Conservation (phyloP, 2,113 vertebrate genomes). For the Morone chrysops region DNA sequence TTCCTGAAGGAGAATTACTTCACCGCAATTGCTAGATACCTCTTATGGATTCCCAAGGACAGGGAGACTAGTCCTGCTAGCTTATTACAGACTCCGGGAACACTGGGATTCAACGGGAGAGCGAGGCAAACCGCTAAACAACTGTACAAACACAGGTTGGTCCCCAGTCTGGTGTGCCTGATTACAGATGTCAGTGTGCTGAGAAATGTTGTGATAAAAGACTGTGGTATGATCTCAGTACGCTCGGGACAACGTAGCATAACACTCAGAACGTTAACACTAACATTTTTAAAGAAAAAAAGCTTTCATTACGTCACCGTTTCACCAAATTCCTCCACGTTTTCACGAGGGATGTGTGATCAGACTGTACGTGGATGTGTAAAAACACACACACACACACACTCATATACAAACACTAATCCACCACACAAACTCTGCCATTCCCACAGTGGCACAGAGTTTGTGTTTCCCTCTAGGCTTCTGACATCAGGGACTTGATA, state of each 20-base stretch:
- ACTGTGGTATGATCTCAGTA: slow-evolving; percentile 47
- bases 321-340: neutral
- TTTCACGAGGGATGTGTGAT: slow-evolving; percentile 20
- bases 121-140: slow-evolving; percentile 67
- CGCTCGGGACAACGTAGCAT: slow-evolving; percentile 8
- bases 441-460: slow-evolving; percentile 32
- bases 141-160: slow-evolving; percentile 76
- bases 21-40: slow-evolving; percentile 58
- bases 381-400: neutral
- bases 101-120: slow-evolving; percentile 37
- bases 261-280: slow-evolving; percentile 10
- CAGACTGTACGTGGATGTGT: neutral
- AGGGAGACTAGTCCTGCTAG: slow-evolving; percentile 39
- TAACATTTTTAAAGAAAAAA: neutral
- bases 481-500: slow-evolving; percentile 11
- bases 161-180: slow-evolving; percentile 57
- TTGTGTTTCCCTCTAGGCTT: slow-evolving; percentile 4
- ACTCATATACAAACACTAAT: neutral
- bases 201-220: slow-evolving; percentile 58
- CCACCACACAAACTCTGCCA: slow-evolving; percentile 1
- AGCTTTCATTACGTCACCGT: slow-evolving; percentile 13
- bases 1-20: slow-evolving; percentile 45
- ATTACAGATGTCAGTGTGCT: slow-evolving; percentile 68
- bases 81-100: slow-evolving; percentile 69
- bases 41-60: slow-evolving; percentile 58